Evolutionary conservation across 2,888 invertebrate genomes (phyloP), one percentile per base, ranked within the genome.

Genomic region (Thysanoteuthis rhombus): DNA sequence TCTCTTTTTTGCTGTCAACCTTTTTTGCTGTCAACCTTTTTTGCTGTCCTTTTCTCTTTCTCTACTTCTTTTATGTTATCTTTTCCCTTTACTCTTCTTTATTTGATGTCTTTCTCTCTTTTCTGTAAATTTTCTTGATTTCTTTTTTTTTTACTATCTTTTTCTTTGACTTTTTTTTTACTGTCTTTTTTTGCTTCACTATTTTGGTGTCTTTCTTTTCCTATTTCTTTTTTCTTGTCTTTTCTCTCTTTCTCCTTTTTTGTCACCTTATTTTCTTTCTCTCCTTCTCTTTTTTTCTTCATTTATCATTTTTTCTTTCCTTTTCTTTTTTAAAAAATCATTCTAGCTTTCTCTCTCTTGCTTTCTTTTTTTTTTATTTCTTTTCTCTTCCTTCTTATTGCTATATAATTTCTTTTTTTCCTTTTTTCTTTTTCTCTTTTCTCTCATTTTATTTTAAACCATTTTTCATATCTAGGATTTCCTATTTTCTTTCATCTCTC

Each of bases 271-370:
- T 12, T n/a, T 75, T n/a, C 1, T 75, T n/a, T 6, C 10, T n/a
- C n/a, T n/a, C 1, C 10, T 1, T 12, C 3, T n/a, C 1, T 10
- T 10, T 2, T 10, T n/a, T n/a, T 0, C 4, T n/a, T 32, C 2
- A 25, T n/a, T n/a, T n/a, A 10, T 75, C 0, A 8, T 75, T n/a
- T n/a, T 12, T 32, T n/a, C n/a, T n/a, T 75, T 6, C 10, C 3
- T n/a, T 10, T 12, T n/a, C 10, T n/a, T n/a, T n/a, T n/a, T n/a
- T n/a, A n/a, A n/a, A n/a, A 5, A 12, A 2, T 52, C 3, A 12
- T 52, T 52, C 52, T 52, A 3, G 2, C 19, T 52, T 6, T 52
- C 19, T 6, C 6, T 19, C 12, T 19, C 16, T 19, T 28, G 2
- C 19, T 28, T 16, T 3, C 28, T 58, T 58, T 58, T 58, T 28